Evolutionary conservation across 2,113 vertebrate genomes (phyloP).

Genomic region (Chloroceryle aenea): DNA sequence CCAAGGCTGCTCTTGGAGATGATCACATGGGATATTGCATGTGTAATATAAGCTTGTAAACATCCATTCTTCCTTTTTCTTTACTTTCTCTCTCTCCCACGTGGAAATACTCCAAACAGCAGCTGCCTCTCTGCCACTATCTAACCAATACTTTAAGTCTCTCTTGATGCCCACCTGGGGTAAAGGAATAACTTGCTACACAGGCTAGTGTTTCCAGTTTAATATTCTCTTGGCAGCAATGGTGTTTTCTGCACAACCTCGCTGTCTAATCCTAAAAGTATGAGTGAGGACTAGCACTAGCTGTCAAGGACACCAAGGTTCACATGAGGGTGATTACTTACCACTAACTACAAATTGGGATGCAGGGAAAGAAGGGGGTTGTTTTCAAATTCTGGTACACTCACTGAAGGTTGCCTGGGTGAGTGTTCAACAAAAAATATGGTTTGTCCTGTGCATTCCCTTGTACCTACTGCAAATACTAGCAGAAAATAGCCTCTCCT

Average conservation of each 20-base stretch:
- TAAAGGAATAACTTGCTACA: not conserved
- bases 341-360: not conserved
- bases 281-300: not conserved
- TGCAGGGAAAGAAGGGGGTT: not conserved
- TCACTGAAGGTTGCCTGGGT: conserved; percentile 36
- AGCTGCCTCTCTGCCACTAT: not conserved
- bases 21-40: conserved; percentile 30
- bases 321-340: not conserved
- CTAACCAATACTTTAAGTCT: not conserved
- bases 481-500: conserved; percentile 32
- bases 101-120: not conserved
- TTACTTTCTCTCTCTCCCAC: not conserved
- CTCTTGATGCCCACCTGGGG: not conserved
- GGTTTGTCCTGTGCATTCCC: conserved; percentile 37
- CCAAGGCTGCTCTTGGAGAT: conserved; percentile 21
- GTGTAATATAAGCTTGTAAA: conserved; percentile 24
- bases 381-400: conserved; percentile 7
- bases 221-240: not conserved
- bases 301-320: not conserved
- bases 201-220: not conserved
- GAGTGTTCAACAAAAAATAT: conserved; percentile 1
- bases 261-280: not conserved
- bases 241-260: not conserved
- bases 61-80: conserved; percentile 30
- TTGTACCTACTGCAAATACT: not conserved